Evolutionary conservation across 2,797 vertebrate species (phyloP).

Genomic region (Acrossocheilus fasciatus): DNA sequence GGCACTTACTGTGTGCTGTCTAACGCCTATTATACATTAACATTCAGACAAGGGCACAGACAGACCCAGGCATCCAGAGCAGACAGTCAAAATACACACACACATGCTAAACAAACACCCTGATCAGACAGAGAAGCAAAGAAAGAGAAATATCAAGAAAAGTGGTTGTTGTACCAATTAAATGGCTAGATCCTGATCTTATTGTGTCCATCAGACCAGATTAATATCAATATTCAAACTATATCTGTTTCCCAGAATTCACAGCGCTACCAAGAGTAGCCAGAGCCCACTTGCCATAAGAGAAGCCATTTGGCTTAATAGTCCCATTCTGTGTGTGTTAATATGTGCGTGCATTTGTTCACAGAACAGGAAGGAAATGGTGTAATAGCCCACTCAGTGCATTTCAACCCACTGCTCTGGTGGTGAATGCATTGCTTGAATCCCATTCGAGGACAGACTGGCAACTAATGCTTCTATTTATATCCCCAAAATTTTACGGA

Average conservation of each 20-base stretch:
- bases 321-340: constrained; percentile 19
- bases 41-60: constrained; percentile 61
- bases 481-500: constrained; percentile 7
- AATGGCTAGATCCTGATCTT: background rate
- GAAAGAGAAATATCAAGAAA: background rate
- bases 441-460: constrained; percentile 7
- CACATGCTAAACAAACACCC: constrained; percentile 34
- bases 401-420: constrained; percentile 13
- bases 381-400: constrained; percentile 28
- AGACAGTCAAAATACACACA: constrained; percentile 38
- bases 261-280: background rate
- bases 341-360: constrained; percentile 1
- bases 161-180: background rate
- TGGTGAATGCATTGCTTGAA: constrained; percentile 29
- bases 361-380: constrained; percentile 35
- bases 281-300: constrained; percentile 15
- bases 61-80: constrained; percentile 50
- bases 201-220: background rate
- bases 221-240: background rate
- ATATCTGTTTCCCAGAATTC: constrained; percentile 22
- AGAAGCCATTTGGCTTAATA: constrained; percentile 46
- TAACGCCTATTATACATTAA: constrained; percentile 58
- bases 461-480: constrained; percentile 23
- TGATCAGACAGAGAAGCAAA: background rate
- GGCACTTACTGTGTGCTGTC: constrained; percentile 31